Evolutionary conservation across 2,888 invertebrate genomes (phyloP).

Genomic region (Melinaea marsaeus): DNA sequence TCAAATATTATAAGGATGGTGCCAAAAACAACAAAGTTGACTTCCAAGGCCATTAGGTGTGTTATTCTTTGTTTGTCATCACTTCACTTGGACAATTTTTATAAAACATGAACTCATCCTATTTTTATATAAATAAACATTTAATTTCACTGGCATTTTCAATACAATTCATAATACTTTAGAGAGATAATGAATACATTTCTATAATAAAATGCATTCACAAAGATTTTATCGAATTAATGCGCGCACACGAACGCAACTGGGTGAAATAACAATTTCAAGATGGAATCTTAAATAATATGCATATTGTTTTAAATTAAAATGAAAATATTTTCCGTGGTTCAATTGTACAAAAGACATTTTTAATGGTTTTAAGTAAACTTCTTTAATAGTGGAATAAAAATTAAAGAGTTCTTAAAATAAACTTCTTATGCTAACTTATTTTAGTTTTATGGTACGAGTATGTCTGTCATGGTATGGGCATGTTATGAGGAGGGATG

Average conservation of each 20-base stretch:
- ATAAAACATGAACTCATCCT: constrained; percentile 24
- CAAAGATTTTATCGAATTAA: constrained; percentile 58
- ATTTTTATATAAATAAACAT: no score
- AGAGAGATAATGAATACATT: no score
- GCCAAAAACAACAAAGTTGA: constrained; percentile 30
- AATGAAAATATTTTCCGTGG: constrained; percentile 1
- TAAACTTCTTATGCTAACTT: no score
- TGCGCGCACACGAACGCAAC: constrained; percentile 59
- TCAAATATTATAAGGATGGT: constrained; percentile 26
- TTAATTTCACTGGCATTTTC: no score
- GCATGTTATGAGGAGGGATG: no score
- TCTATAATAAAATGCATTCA: constrained; percentile 33
- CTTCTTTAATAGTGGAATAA: no score
- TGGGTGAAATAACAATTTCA: constrained; percentile 25
- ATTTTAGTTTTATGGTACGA: no score
- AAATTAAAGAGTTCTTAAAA: no score
- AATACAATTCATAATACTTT: no score
- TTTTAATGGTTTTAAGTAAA: no score
- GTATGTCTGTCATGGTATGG: no score
- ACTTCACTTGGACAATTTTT: constrained; percentile 19
- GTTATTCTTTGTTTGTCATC: constrained; percentile 21
- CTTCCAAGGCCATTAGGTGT: constrained; percentile 19
- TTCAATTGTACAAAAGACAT: background rate
- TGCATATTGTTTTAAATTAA: constrained; percentile 12
- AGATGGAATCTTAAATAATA: constrained; percentile 42